Base-by-base conservation (phyloP, 2,113 vertebrate genomes). In the Siniperca chuatsi region DNA sequence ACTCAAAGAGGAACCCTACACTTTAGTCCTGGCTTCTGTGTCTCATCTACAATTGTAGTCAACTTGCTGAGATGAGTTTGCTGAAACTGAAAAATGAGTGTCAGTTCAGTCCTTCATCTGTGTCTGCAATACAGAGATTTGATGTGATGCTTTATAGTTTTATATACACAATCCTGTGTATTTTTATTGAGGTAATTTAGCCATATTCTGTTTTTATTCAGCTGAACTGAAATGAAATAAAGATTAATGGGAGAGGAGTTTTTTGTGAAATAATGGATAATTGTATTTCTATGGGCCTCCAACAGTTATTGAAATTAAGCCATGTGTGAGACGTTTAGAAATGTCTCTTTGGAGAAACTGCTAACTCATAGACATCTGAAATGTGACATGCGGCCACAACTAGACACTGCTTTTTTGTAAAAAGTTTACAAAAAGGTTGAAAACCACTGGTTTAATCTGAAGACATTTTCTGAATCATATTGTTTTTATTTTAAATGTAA, bases 1-100 rank as follows among this genome's bases (percentile, higher is more conserved):
- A 89, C 86, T 86, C 67, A 71, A 42, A 82, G 68, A 75, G 79
- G 79, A 82, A 92, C 82, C 78, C 67, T 44, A 88, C 52, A 87
- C 86, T 83, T 76, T 48, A 6, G 40, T 20, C 8, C 54, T 69
- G 83, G 82, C 73, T 87, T 78, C 78, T 20, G 78, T 73, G 46
- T 79, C 76, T 79, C 23, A 0, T 78, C 82, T 76, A 71, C 37
- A 87, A 67, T 78, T 72, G 35, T 85, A 52, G 37, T 46, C 23
- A 9, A 74, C 21, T 23, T 33, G 62, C 74, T 46, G 69, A 78
- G 18, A 68, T 55, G n/a, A 25, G 42, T 76, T 72, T 54, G 23
- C 29, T 52, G 48, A 3, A 0, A 33, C 42, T 46, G 75, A 68
- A 35, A 67, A 33, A 29, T 15, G 13, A 68, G 42, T 29, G 5